Conservation (phyloP, 2,797 vertebrate genomes). For the Oryzias dopingdopingensis region DNA sequence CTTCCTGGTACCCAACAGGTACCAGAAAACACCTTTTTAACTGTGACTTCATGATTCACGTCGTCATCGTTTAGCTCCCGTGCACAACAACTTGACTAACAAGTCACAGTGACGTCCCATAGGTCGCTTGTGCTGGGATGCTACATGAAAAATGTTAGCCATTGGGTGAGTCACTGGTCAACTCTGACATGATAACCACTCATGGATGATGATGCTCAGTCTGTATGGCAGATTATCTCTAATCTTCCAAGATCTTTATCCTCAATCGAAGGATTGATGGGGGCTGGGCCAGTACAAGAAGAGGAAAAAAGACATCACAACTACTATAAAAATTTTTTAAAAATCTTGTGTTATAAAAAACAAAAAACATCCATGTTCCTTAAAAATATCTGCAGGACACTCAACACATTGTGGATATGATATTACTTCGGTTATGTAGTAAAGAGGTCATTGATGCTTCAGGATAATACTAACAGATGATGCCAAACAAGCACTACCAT, state of each 20-base stretch:
- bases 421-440: too few species aligned
- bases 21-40: slow-evolving; percentile 20
- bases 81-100: not conserved
- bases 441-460: not conserved
- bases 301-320: not conserved
- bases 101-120: not conserved
- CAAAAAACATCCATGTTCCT: not conserved
- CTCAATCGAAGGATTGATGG: slow-evolving; percentile 49
- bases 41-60: slow-evolving; percentile 52
- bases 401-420: too few species aligned
- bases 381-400: not conserved
- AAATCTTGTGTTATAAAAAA: not conserved
- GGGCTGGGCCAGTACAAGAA: slow-evolving; percentile 43
- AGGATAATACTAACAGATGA: not conserved
- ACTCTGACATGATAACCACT: slow-evolving; percentile 53
- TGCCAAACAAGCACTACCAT: slow-evolving; percentile 3
- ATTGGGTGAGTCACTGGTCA: slow-evolving; percentile 31
- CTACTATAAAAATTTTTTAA: too few species aligned
- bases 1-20: slow-evolving; percentile 56
- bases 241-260: slow-evolving; percentile 78
- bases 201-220: slow-evolving; percentile 62
- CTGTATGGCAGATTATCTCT: slow-evolving; percentile 77
- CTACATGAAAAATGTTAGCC: slow-evolving; percentile 7
- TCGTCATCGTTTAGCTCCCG: slow-evolving; percentile 14
- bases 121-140: too few species aligned